Evolutionary conservation across 2,888 invertebrate species (phyloP).

Genomic region (Mimumesa dahlbomi): DNA sequence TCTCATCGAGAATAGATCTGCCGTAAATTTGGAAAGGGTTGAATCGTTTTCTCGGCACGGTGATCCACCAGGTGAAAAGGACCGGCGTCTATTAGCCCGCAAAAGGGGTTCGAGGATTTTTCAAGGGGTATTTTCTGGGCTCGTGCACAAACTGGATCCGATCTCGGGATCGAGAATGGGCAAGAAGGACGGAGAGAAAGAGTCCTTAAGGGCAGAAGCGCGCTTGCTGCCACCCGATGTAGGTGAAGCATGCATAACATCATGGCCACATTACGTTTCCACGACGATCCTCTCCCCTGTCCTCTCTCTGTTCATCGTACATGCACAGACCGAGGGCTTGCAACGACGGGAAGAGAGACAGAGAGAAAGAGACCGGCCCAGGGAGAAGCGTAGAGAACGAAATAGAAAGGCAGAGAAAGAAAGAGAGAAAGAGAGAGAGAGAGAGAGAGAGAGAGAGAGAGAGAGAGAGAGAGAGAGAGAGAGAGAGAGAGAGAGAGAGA

Average conservation of each 20-base stretch:
- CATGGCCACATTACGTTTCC: slow-evolving; percentile 66
- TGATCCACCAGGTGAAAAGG: slow-evolving; percentile 59
- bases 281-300: slow-evolving; percentile 47
- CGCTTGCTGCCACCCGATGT: slow-evolving; percentile 59
- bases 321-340: slow-evolving; percentile 5
- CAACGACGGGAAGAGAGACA: too few relatives aligned
- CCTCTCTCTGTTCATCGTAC: slow-evolving; percentile 2
- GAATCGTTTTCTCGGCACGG: slow-evolving; percentile 21
- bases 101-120: slow-evolving; percentile 67
- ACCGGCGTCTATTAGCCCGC: slow-evolving; percentile 67
- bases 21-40: slow-evolving; percentile 61
- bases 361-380: too few relatives aligned
- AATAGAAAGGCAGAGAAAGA: too few relatives aligned
- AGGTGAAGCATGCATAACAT: slow-evolving; percentile 69
- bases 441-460: slow-evolving; percentile 24
- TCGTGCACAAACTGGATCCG: slow-evolving; percentile 77
- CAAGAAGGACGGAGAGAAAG: slow-evolving; percentile 14
- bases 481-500: background rate
- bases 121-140: slow-evolving; percentile 74
- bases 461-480: slow-evolving; percentile 14
- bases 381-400: too few relatives aligned
- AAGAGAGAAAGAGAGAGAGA: background rate
- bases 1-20: slow-evolving; percentile 32
- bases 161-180: slow-evolving; percentile 10
- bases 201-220: slow-evolving; percentile 61